Evolutionary conservation across 2,888 invertebrate species (phyloP), one percentile per base, ranked within the genome.

Genomic region (Dolichopus griseipennis): DNA sequence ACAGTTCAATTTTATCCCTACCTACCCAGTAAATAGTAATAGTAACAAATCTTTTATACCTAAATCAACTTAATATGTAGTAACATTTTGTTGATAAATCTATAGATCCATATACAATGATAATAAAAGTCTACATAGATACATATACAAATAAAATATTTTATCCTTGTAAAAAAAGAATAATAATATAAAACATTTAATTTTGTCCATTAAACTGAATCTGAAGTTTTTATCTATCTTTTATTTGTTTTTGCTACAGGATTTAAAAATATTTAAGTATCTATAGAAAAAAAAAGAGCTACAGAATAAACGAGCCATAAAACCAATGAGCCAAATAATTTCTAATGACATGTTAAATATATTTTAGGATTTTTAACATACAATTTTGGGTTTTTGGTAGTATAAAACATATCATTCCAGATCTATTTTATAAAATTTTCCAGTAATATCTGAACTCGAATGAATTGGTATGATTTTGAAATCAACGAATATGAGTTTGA

Each of bases 281-380:
- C 15, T 15, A 27, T 18, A 52, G 52, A 52, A 6, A 18, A n/a
- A 18, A 52, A 52, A 27, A 27, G 3, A 27, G 27, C 5, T 27
- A 27, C 27, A 27, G 27, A 27, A 5, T 27, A 27, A 27, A 5
- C 5, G 27, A 52, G 52, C 8, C 18, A 52, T 52, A 52, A 52
- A 52, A 52, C n/a, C 15, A 52, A 52, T 52, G 52, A 52, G n/a
- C 52, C 52, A 52, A 52, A 52, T 52, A 52, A 52, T 52, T 52
- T 52, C 18, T 15, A 52, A 52, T 52, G 52, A 52, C 52, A 52
- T 52, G 52, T 52, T 52, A 52, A 52, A 52, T 52, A 52, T 52
- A 15, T 52, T 52, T 52, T 12, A 52, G 52, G 9, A 52, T 52
- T 52, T 18, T 52, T 12, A 52, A 27, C 3, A 27, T 27, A 27